A percentile compares a stretch with the other conserved stretches of the same genome.
Conservation (phyloP, 2,888 invertebrate species). For the Plebejus melissa region DNA sequence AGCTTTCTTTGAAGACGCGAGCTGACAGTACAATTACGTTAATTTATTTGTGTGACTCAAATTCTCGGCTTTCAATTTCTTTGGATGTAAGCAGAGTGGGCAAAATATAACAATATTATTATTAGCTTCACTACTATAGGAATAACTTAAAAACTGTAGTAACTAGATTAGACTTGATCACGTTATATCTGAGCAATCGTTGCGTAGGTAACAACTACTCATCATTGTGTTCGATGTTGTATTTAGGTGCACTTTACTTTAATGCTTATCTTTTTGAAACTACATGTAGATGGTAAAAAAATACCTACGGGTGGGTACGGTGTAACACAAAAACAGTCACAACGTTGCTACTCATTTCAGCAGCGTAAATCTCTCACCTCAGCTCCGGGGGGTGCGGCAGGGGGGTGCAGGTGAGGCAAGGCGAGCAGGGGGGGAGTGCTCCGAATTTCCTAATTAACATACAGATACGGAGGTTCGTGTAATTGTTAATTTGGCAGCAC, state of each 20-base stretch:
- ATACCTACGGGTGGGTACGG: too few species aligned
- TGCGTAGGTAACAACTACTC: too few species aligned
- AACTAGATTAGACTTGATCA: too few species aligned
- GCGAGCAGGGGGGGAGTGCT: slow-evolving; percentile 40
- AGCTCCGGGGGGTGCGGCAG: background rate
- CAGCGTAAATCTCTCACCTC: slow-evolving; percentile 6
- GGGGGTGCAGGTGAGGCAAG: too few species aligned
- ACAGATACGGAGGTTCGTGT: slow-evolving; percentile 59
- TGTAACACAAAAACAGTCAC: background rate
- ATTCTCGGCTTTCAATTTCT: background rate
- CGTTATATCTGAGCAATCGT: too few species aligned
- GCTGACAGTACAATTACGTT: background rate
- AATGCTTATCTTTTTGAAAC: too few species aligned
- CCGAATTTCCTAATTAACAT: slow-evolving; percentile 71
- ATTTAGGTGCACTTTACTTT: too few species aligned
- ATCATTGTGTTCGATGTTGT: too few species aligned
- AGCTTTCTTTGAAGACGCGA: background rate
- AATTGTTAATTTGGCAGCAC: slow-evolving; percentile 75
- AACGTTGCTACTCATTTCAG: background rate
- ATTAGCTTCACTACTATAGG: too few species aligned
- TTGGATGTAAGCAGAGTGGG: background rate
- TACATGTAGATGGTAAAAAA: too few species aligned
- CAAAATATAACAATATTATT: background rate
- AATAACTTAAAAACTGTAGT: too few species aligned
- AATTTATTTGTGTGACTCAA: background rate